These are phyloP conservation scores for Sanderia malayensis DNA, from an alignment of 30 jellyfish, hydroid and myxozoan species.

Conservation along the genomic window DNA sequence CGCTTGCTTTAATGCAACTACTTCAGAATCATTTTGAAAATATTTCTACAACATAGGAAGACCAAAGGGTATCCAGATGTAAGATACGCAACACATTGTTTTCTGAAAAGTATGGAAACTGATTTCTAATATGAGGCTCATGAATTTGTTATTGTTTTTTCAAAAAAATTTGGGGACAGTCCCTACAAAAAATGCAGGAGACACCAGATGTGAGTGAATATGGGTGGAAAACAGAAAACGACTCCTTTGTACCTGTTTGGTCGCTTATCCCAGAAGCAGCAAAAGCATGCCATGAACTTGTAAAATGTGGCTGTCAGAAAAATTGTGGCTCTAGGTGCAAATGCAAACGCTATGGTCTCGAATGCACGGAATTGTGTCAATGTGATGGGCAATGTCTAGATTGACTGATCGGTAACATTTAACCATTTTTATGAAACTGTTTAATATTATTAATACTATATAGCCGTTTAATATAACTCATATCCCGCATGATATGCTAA, in stretches of 20 bases:
- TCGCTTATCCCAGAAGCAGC: conserved; percentile 38
- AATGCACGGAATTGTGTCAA: conserved; percentile 36
- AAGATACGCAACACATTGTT: neutral
- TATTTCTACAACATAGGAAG: neutral
- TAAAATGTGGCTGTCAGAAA: conserved; percentile 41
- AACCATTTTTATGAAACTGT: neutral
- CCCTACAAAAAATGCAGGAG: neutral
- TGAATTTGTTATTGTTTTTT: neutral
- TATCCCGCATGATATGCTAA: too few relatives aligned
- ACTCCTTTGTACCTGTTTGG: conserved; percentile 24
- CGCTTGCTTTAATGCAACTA: conserved; percentile 1
- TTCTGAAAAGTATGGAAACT: neutral
- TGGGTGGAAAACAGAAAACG: conserved; percentile 5
- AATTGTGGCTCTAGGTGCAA: conserved; percentile 45
- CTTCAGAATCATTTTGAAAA: neutral
- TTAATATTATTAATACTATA: too few relatives aligned
- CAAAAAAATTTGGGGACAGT: conserved; percentile 8
- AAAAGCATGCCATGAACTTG: conserved; percentile 41
- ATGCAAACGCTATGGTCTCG: conserved; percentile 39
- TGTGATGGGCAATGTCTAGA: conserved; percentile 34
- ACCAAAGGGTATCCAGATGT: neutral
- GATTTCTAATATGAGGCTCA: conserved; percentile 2
- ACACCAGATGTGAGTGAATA: conserved; percentile 1
- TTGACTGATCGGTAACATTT: neutral
- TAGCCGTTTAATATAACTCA: neutral